Base-by-base conservation (phyloP, 2,797 vertebrate species). In the Gymnothorax javanicus region DNA sequence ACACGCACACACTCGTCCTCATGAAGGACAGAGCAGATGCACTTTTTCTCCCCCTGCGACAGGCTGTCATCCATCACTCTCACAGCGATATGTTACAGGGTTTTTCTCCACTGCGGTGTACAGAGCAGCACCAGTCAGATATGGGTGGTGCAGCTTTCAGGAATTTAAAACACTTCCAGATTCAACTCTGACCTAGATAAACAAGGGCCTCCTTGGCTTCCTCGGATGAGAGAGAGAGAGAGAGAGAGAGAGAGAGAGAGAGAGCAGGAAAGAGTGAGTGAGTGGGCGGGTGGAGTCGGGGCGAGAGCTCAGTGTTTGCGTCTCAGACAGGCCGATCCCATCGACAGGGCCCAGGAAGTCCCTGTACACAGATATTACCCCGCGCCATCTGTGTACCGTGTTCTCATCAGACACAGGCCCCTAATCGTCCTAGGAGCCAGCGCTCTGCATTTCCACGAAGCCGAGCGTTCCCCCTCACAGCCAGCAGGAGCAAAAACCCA, bases 11-110 rank as follows among this genome's bases (percentile, higher is more conserved):
- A 82, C 85, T 64, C 69, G 23, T 57, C 73, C 84, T 69, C 69
- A 60, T 91, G 89, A 93, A 92, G 92, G 90, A 88, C 89, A 75
- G 81, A 90, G 77, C 91, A 93, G 89, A 92, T 89, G 90, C 89
- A 89, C 88, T 88, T 89, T 86, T 73, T 84, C 73, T 60, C 79
- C 25, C 59, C 62, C 85, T 52, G 50, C 84, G 91, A 82, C 11
- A 64, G 86, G 84, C 89, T 83, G 84, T 86, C 90, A 89, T 92
- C 92, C 87, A 89, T 92, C 90, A 90, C 90, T 91, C 89, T 90
- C 88, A 88, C 87, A 88, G 87, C 89, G 73, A 60, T 75, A 87
- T 88, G 87, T 9, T 89, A 89, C 86, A 85, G 89, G 90, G 89
- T 84, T 91, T 90, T 92, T 90, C 89, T 83, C 89, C 87, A 86